Conservation (phyloP, 2,888 invertebrate species). For the Electrophaes corylata region DNA sequence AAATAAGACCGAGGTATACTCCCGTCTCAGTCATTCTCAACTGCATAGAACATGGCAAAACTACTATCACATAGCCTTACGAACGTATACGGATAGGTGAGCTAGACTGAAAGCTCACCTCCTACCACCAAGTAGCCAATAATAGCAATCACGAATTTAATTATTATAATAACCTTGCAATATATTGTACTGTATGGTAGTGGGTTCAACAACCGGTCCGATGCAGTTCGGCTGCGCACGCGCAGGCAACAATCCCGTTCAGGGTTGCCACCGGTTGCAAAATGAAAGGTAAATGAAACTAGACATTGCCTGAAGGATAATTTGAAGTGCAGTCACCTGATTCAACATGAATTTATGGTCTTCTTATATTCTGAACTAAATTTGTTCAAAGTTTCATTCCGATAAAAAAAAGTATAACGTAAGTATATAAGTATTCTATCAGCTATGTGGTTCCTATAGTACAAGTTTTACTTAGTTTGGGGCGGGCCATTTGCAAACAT, state of each 20-base stretch:
- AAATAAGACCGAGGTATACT: not conserved
- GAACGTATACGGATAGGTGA: constrained; percentile 25
- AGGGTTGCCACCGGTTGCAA: constrained; percentile 31
- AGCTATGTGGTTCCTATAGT: no score
- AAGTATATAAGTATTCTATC: no score
- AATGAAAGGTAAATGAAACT: constrained; percentile 13
- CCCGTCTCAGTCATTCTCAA: constrained; percentile 8
- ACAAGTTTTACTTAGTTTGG: no score
- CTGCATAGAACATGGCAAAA: constrained; percentile 13
- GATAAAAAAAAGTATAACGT: no score
- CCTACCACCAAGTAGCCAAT: constrained; percentile 43
- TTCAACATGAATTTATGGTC: not conserved
- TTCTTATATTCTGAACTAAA: no score
- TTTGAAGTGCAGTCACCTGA: constrained; percentile 1
- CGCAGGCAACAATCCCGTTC: constrained; percentile 41
- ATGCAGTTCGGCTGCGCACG: constrained; percentile 60
- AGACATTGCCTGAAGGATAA: not conserved
- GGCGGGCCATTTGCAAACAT: no score
- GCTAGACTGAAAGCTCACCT: constrained; percentile 18
- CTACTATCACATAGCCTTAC: constrained; percentile 28
- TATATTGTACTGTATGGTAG: constrained; percentile 53
- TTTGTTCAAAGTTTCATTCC: no score
- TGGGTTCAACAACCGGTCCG: constrained; percentile 66
- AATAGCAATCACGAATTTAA: constrained; percentile 59
- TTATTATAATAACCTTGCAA: constrained; percentile 52